Evolutionary conservation across 1,140 invertebrate species (phyloP).

Genomic region (Zophobas morio): DNA sequence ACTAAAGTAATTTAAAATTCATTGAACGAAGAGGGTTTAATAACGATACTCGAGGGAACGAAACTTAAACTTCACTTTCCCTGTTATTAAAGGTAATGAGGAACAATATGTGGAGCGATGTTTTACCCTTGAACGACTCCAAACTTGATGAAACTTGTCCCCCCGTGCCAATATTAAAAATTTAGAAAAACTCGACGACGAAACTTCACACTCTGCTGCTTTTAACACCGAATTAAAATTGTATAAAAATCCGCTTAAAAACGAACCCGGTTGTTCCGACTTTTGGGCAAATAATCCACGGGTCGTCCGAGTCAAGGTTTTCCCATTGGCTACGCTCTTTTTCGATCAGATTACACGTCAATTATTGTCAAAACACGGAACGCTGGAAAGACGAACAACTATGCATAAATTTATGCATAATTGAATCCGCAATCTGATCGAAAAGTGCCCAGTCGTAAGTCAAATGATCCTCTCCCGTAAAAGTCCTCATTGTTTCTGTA

Average conservation of each 20-base stretch:
- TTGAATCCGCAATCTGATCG: slow-evolving; percentile 15
- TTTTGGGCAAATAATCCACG: not conserved
- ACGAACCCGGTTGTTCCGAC: not conserved
- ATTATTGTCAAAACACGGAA: slow-evolving; percentile 16
- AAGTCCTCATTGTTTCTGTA: slow-evolving; percentile 25
- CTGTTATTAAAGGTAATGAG: slow-evolving; percentile 36
- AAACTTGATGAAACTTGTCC: slow-evolving; percentile 31
- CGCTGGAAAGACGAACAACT: not conserved
- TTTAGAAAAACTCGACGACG: slow-evolving; percentile 8
- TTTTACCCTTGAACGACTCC: slow-evolving; percentile 4
- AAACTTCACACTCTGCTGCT: slow-evolving; percentile 7
- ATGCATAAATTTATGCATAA: slow-evolving; percentile 16
- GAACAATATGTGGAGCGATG: slow-evolving; percentile 27
- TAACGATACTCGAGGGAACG: slow-evolving; percentile 13
- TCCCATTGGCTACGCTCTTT: slow-evolving; percentile 10
- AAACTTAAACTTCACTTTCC: slow-evolving; percentile 29
- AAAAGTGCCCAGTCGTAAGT: not conserved
- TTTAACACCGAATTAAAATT: not conserved
- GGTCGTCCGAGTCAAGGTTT: not conserved
- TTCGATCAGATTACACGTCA: slow-evolving; percentile 9
- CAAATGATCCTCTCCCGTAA: not conserved
- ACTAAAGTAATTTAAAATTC: slow-evolving; percentile 32
- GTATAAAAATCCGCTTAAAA: slow-evolving; percentile 1
- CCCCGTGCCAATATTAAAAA: slow-evolving; percentile 10
- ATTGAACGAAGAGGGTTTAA: slow-evolving; percentile 13